Evolutionary conservation across 2,113 vertebrate species (phyloP).

Genomic region (Mustela nigripes): DNA sequence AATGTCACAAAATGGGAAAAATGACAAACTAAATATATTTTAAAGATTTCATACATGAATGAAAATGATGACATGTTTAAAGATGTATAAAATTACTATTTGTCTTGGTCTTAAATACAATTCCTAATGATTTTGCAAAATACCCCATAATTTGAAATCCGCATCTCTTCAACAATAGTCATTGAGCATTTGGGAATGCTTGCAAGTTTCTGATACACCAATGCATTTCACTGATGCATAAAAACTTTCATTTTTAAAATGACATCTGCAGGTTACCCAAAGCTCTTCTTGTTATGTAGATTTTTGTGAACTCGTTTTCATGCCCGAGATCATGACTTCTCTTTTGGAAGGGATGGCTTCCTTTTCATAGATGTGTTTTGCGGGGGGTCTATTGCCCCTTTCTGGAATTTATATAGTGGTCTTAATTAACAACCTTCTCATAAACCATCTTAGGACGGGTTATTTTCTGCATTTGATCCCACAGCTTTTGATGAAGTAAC

Average conservation of each 20-base stretch:
- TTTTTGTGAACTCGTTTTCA: background rate
- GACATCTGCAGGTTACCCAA: background rate
- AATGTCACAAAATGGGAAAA: background rate
- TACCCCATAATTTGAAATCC: background rate
- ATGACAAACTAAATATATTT: background rate
- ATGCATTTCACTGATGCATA: background rate
- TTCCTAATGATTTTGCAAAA: background rate
- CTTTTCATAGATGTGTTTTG: background rate
- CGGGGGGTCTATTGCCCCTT: background rate
- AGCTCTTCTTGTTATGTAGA: background rate
- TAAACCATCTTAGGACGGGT: background rate
- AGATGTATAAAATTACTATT: background rate
- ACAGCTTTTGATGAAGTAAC: background rate
- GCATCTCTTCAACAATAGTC: background rate
- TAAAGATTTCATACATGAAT: background rate
- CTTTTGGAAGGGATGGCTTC: background rate
- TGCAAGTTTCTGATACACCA: background rate
- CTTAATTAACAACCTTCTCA: background rate
- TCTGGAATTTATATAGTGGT: background rate
- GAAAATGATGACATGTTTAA: background rate
- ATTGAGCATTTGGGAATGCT: too few relatives aligned
- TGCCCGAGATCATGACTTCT: background rate
- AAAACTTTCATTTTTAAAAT: background rate
- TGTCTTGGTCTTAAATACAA: background rate
- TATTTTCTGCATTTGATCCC: conserved; percentile 1